Evolutionary conservation across 2,797 vertebrate genomes (phyloP).

Genomic region (Chiloscyllium punctatum): DNA sequence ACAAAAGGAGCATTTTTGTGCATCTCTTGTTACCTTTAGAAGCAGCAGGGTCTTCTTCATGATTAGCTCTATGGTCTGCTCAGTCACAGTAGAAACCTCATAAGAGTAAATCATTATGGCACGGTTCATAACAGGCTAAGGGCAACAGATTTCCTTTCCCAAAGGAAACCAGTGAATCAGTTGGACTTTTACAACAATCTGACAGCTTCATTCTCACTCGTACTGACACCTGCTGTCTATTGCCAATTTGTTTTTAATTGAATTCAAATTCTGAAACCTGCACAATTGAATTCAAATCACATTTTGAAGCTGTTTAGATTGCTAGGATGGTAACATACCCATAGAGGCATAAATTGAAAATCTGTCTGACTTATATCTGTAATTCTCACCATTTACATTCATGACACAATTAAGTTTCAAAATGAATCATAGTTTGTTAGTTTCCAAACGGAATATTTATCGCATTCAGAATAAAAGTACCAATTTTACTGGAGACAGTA

Average conservation of each 20-base stretch:
- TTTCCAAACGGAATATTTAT: neutral
- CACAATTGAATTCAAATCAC: neutral
- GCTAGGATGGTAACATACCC: neutral
- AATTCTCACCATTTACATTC: neutral
- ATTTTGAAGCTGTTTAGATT: neutral
- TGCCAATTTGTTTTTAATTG: neutral
- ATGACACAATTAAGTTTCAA: neutral
- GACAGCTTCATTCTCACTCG: neutral
- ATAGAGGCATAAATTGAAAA: neutral
- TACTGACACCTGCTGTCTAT: neutral
- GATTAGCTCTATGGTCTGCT: neutral
- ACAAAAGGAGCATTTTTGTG: neutral
- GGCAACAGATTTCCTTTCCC: neutral
- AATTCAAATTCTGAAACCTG: neutral
- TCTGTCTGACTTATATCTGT: neutral
- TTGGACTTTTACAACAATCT: neutral
- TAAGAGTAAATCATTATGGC: neutral
- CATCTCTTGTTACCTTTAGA: neutral
- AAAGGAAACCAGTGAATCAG: neutral
- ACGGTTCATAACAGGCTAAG: neutral
- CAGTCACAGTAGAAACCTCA: no score
- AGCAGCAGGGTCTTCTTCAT: neutral
- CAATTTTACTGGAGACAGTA: neutral
- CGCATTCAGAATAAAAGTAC: neutral
- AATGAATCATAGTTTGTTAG: neutral